Base-by-base conservation (phyloP, 1,140 invertebrate species). In the Brachionus plicatilis region DNA sequence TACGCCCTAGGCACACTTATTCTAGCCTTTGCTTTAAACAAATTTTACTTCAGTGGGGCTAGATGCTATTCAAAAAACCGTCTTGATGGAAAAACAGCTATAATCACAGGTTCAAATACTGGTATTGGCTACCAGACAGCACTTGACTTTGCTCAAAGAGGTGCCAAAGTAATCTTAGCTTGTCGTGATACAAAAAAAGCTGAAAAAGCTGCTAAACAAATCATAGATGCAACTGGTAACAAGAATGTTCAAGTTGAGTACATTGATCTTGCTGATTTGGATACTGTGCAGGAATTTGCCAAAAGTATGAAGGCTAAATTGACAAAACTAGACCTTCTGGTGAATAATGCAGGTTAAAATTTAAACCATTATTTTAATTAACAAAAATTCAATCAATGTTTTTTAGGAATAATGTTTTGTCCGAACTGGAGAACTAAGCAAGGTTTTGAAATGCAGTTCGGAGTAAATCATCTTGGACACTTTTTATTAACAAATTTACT, bases 71-170 rank as follows among this genome's bases (percentile, higher is more conserved):
- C 83, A n/a, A 85, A 80, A 12, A 85, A 84, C 24, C 83, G 86
- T 3, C 85, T 89, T 86, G 72, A 92, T 85, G 95, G 94, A 1
- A 95, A 95, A 91, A 92, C 94, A 6, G 91, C 93, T 1, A 92
- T 97, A 84, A 91, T 97, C 9, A 96, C 95, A 14, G 95, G 95
- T 65, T 92, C 93, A 0, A 96, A 95, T 88, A 92, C 92, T 50
- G 96, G 95, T n/a, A 95, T 98, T 85, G 96, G 96, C 11, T 94
- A 93, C 90, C 94, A 94, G 89, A 93, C 94, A 11, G 93, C 93
- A 0, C 88, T 90, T 27, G 92, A 92, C 82, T 87, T 93, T 24
- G 91, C 91, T 12, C 89, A 86, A 85, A 85, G 91, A 85, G 92
- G 93, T 29, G 95, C 94, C 1, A 92, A 91, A 87, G 92, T 96